These are phyloP conservation scores for Rhadinocentrus ornatus DNA, from an alignment of 2,797 vertebrate species.

Conservation along the genomic window DNA sequence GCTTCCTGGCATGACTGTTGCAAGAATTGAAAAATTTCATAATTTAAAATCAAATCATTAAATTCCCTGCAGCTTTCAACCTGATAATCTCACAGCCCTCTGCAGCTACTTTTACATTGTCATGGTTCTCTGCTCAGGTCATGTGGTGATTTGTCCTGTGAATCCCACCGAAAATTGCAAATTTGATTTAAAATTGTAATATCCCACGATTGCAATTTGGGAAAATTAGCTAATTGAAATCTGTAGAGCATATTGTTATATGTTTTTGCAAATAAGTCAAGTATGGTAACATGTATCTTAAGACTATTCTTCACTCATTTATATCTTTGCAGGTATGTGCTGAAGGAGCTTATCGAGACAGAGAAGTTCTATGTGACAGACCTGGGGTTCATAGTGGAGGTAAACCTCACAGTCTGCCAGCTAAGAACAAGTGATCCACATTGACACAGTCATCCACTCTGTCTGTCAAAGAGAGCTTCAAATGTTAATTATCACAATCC, in stretches of 20 bases:
- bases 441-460: slow-evolving; percentile 41
- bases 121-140: background rate
- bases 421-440: slow-evolving; percentile 30
- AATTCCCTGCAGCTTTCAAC: slow-evolving; percentile 17
- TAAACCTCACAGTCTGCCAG: slow-evolving; percentile 64
- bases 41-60: background rate
- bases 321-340: slow-evolving; percentile 86
- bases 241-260: background rate
- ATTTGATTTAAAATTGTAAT: background rate
- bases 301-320: slow-evolving; percentile 42
- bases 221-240: background rate
- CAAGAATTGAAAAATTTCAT: slow-evolving; percentile 52
- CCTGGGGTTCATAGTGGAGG: slow-evolving; percentile 92
- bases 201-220: background rate
- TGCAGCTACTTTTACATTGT: background rate
- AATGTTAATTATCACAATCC: slow-evolving; percentile 61
- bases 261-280: background rate
- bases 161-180: slow-evolving; percentile 4
- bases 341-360: slow-evolving; percentile 92
- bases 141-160: slow-evolving; percentile 7
- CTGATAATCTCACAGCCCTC: background rate
- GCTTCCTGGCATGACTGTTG: background rate
- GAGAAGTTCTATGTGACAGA: slow-evolving; percentile 93
- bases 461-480: slow-evolving; percentile 40
- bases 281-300: background rate